A percentile compares a stretch with the other conserved stretches of the same genome.
phyloP scores from a whole-genome alignment of 2,113 vertebrate genomes.

The Limanda limanda region DNA sequence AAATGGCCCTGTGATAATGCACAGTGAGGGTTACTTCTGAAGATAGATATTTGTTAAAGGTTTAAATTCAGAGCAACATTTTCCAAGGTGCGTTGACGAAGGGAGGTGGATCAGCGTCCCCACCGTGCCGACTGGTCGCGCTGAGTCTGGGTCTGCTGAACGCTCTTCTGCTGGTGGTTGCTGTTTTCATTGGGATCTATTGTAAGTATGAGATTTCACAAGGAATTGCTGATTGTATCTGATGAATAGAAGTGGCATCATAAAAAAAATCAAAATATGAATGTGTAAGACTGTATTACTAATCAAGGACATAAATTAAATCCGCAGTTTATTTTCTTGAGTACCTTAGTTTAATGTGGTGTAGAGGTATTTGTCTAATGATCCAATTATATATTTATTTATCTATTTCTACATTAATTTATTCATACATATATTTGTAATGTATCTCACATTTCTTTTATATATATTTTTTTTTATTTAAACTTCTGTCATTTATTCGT shows the following conservation, averaged over 20 bases:
- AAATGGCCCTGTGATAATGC: not conserved
- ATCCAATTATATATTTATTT: not conserved
- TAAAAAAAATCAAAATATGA: not conserved
- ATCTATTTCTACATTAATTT: not conserved
- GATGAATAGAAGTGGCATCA: not conserved
- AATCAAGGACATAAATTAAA: not conserved
- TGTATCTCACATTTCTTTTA: not conserved
- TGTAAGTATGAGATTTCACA: constrained; percentile 61
- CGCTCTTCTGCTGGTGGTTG: constrained; percentile 59
- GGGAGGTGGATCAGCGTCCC: constrained; percentile 27
- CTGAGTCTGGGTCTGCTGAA: constrained; percentile 66
- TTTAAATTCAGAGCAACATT: constrained; percentile 19
- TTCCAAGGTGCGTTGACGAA: constrained; percentile 39
- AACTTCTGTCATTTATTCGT: too few relatives aligned
- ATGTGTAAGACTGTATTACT: not conserved
- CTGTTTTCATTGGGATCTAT: constrained; percentile 64
- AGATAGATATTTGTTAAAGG: not conserved
- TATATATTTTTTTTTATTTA: too few relatives aligned
- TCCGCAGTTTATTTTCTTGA: not conserved
- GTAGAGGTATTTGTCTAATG: not conserved
- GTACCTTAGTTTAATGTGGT: not conserved
- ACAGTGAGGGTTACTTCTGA: not conserved
- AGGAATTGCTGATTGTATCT: not conserved
- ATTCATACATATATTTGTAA: not conserved
- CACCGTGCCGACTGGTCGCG: constrained; percentile 49